These are phyloP conservation scores for Darevskia mixta DNA, from an alignment of 2,797 vertebrate genomes.

Conservation along the genomic window DNA sequence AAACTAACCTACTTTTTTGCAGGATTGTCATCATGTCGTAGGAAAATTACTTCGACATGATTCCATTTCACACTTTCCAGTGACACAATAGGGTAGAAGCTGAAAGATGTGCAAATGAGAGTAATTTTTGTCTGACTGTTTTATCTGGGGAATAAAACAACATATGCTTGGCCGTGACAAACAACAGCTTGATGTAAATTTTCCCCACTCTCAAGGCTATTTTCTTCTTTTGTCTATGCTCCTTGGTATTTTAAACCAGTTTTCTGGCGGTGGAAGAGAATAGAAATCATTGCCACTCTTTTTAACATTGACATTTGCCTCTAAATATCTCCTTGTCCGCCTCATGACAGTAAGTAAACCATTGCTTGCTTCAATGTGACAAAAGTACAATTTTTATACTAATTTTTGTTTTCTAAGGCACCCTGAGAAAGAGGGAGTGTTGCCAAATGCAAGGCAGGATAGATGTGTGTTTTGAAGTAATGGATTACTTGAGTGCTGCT, in stretches of 20 bases:
- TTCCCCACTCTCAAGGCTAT: constrained; percentile 19
- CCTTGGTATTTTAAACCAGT: neutral
- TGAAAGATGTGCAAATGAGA: neutral
- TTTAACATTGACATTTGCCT: neutral
- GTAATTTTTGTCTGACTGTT: neutral
- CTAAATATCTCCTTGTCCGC: constrained; percentile 11
- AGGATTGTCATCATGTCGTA: neutral
- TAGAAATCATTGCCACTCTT: constrained; percentile 13
- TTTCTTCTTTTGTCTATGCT: neutral
- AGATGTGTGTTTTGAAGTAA: neutral
- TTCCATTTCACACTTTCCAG: neutral
- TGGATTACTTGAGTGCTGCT: neutral
- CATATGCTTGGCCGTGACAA: constrained; percentile 44
- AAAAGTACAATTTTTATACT: neutral
- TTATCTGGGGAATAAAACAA: constrained; percentile 47
- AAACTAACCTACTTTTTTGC: neutral
- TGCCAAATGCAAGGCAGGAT: neutral
- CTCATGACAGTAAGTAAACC: constrained; percentile 6
- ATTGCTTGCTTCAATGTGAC: constrained; percentile 29
- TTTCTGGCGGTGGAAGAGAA: neutral
- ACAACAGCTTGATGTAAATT: constrained; percentile 51
- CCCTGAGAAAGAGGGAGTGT: neutral
- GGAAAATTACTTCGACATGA: too few species aligned
- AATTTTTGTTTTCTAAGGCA: constrained; percentile 6
- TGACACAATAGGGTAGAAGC: neutral